Percentiles rank a stretch among this genome's conserved stretches.
Conservation (phyloP, 2,113 vertebrate species). For the Aythya baeri region DNA sequence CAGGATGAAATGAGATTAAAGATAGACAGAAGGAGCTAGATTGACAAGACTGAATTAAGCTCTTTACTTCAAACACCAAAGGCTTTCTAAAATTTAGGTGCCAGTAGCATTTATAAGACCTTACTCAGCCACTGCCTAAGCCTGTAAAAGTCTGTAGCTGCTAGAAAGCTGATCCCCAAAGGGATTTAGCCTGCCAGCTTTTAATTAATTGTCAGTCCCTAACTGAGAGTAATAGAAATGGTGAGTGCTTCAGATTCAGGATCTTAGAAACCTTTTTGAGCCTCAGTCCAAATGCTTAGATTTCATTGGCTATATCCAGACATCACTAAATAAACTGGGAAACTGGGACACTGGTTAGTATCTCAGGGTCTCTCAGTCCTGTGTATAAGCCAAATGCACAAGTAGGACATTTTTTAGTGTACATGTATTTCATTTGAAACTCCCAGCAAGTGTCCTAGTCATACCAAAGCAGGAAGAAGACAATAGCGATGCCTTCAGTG, state of each 20-base stretch:
- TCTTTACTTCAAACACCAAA: constrained; percentile 23
- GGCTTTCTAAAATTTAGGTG: constrained; percentile 20
- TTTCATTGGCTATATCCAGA: neutral
- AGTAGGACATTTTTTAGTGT: neutral
- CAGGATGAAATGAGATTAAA: constrained; percentile 39
- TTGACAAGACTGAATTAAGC: constrained; percentile 39
- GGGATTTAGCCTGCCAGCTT: neutral
- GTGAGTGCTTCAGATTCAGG: neutral
- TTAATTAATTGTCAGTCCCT: constrained; percentile 19
- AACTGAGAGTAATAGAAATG: neutral
- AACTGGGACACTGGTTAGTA: neutral
- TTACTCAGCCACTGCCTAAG: constrained; percentile 1
- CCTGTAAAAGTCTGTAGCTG: constrained; percentile 12
- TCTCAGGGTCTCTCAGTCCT: neutral
- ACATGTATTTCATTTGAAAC: neutral
- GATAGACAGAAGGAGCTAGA: constrained; percentile 21
- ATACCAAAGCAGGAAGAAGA: neutral
- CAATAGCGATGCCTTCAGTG: neutral
- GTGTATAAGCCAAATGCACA: neutral
- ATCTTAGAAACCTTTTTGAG: neutral
- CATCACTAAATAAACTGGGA: neutral
- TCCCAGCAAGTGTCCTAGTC: neutral
- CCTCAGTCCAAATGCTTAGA: neutral
- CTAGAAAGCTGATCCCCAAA: constrained; percentile 15
- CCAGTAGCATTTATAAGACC: constrained; percentile 24